phyloP scores from a whole-genome alignment of 2,113 vertebrate genomes.

The Actenoides hombroni region DNA sequence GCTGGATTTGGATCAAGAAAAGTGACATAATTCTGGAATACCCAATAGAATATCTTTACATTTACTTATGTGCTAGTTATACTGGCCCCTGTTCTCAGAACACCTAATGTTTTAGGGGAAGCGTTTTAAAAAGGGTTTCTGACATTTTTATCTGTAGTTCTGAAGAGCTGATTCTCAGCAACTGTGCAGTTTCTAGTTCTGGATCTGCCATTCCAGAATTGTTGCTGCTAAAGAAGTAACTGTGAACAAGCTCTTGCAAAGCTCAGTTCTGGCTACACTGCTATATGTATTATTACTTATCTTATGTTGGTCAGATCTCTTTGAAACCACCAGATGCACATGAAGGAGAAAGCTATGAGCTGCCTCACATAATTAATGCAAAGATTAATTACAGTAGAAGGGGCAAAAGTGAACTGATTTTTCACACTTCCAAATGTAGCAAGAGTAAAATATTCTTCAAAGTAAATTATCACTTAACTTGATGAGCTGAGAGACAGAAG shows the following conservation, averaged over 20 bases:
- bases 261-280: background rate
- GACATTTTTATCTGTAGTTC: background rate
- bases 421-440: conserved; percentile 10
- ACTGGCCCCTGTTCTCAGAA: background rate
- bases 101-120: background rate
- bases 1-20: background rate
- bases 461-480: conserved; percentile 22
- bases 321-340: background rate
- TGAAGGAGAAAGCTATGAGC: background rate
- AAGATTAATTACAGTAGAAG: conserved; percentile 9
- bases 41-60: background rate
- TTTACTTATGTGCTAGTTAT: background rate
- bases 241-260: background rate
- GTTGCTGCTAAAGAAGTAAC: background rate
- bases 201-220: background rate
- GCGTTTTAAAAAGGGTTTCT: background rate
- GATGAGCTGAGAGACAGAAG: conserved; percentile 27
- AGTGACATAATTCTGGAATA: background rate
- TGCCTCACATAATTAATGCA: background rate
- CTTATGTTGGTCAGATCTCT: background rate
- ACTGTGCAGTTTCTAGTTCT: background rate
- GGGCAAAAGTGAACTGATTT: conserved; percentile 5
- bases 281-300: background rate
- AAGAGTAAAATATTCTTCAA: conserved; percentile 42
- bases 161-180: background rate